phyloP scores from a whole-genome alignment of 2,888 invertebrate genomes.

The Bhutanitis thaidina region DNA sequence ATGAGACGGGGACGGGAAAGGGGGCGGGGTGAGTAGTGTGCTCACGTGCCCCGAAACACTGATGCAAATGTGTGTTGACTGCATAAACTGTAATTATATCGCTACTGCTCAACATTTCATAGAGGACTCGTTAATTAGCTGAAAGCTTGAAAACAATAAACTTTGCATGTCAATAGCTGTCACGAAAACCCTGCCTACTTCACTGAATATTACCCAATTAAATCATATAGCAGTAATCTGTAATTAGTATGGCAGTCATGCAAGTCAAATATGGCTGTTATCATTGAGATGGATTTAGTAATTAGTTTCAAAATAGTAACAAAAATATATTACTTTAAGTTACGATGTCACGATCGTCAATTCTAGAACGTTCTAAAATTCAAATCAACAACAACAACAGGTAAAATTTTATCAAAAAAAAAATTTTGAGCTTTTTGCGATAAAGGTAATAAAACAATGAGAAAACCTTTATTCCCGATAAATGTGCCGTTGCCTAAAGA shows the following conservation, averaged over 20 bases:
- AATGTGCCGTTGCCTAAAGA: no score
- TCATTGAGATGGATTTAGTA: background rate
- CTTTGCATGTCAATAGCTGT: slow-evolving; percentile 23
- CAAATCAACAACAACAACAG: no score
- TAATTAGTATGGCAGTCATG: slow-evolving; percentile 9
- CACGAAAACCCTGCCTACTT: slow-evolving; percentile 9
- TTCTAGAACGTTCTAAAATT: no score
- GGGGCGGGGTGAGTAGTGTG: slow-evolving; percentile 31
- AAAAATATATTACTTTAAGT: no score
- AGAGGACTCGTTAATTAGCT: slow-evolving; percentile 30
- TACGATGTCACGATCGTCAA: no score
- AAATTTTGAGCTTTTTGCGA: no score
- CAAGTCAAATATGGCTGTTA: background rate
- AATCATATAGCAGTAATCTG: slow-evolving; percentile 10
- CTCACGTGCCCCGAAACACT: slow-evolving; percentile 62
- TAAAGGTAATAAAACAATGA: no score
- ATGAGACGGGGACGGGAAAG: slow-evolving; percentile 51
- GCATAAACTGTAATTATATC: slow-evolving; percentile 43
- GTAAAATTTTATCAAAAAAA: no score
- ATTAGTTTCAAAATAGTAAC: background rate
- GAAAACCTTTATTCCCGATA: no score
- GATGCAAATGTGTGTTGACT: slow-evolving; percentile 47
- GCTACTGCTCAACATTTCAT: slow-evolving; percentile 30
- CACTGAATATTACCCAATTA: slow-evolving; percentile 23
- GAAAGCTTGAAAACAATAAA: slow-evolving; percentile 33